Evolutionary conservation across 2,888 invertebrate genomes (phyloP).

Genomic region (Acrobasis suavella): DNA sequence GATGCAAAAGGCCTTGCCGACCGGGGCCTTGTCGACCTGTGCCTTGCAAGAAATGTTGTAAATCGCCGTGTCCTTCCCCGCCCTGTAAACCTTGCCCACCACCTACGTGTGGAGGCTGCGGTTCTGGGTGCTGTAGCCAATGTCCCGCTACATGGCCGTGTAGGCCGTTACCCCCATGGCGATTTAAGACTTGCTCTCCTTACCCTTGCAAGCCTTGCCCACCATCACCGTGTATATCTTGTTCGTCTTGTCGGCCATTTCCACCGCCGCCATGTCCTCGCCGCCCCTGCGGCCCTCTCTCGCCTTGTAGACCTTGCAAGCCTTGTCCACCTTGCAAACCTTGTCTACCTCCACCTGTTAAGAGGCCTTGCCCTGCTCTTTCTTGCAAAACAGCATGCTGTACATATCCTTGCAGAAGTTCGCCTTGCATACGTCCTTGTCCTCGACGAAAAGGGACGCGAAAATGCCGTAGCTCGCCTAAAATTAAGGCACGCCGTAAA

Average conservation of each 20-base stretch:
- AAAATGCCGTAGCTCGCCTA: slow-evolving; percentile 55
- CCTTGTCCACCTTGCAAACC: slow-evolving; percentile 28
- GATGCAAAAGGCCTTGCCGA: slow-evolving; percentile 49
- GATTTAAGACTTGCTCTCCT: slow-evolving; percentile 31
- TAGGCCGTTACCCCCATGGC: slow-evolving; percentile 25
- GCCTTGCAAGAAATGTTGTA: slow-evolving; percentile 45
- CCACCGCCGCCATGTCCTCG: slow-evolving; percentile 29
- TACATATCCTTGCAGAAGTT: slow-evolving; percentile 49
- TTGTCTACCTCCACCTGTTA: slow-evolving; percentile 30
- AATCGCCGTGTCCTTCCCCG: slow-evolving; percentile 38
- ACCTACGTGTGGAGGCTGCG: slow-evolving; percentile 4
- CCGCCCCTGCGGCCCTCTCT: slow-evolving; percentile 31
- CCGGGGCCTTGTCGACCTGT: slow-evolving; percentile 38
- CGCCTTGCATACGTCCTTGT: slow-evolving; percentile 62
- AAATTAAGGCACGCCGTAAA: slow-evolving; percentile 55
- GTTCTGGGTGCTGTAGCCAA: slow-evolving; percentile 20
- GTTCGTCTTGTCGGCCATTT: slow-evolving; percentile 24
- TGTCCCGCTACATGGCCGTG: slow-evolving; percentile 32
- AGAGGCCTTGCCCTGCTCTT: slow-evolving; percentile 26
- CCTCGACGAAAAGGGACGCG: slow-evolving; percentile 54
- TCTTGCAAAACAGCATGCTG: slow-evolving; percentile 41
- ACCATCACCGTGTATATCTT: slow-evolving; percentile 20
- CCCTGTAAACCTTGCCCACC: slow-evolving; percentile 32
- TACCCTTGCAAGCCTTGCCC: slow-evolving; percentile 35
- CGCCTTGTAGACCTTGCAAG: slow-evolving; percentile 26